Evolutionary conservation across 2,888 invertebrate species (phyloP), one percentile per base, ranked within the genome.

Genomic region (Operophtera brumata): DNA sequence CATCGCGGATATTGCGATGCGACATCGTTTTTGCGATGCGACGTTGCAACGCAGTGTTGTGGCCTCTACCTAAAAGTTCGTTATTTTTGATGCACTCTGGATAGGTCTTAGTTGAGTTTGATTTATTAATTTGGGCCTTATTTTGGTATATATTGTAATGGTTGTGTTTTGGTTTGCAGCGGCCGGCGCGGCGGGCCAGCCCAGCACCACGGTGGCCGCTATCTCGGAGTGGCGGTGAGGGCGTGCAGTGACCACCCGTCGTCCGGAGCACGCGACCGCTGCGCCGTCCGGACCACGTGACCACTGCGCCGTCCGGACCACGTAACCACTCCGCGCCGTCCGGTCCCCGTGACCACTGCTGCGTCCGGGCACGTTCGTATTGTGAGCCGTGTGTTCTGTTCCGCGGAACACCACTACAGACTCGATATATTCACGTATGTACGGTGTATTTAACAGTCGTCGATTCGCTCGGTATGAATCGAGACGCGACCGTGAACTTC

Each of bases 151-250:
- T 44, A 5, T 45, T 59, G 26, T 30, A 20, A 37, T 9, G 8
- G 7, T 2, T 30, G 28, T 36, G 25, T 13, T 32, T 39, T 39
- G 39, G 39, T 60, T 66, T 52, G 36, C 74, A 76, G 79, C 80
- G 65, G 82, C 82, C 47, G 88, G 83, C 56, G 78, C 80, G 60
- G 82, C 83, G 69, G 92, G 91, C 47, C 91, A 92, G 77, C 92
- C 93, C 60, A 92, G 92, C 75, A 92, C 92, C 71, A 86, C 91
- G 68, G 89, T 86, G 84, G 87, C 90, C 66, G 91, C 89, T 79
- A 84, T 86, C 80, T 82, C 89, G 62, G 91, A 92, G 84, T 92
- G 92, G 89, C 92, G 92, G 86, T 90, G 92, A 86, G 92, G 4
- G 87, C 41, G 81, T 69, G 80, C 83, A 20, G 20, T 20, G 20